Conservation (phyloP, 2,113 vertebrate genomes). For the Plectropomus leopardus region DNA sequence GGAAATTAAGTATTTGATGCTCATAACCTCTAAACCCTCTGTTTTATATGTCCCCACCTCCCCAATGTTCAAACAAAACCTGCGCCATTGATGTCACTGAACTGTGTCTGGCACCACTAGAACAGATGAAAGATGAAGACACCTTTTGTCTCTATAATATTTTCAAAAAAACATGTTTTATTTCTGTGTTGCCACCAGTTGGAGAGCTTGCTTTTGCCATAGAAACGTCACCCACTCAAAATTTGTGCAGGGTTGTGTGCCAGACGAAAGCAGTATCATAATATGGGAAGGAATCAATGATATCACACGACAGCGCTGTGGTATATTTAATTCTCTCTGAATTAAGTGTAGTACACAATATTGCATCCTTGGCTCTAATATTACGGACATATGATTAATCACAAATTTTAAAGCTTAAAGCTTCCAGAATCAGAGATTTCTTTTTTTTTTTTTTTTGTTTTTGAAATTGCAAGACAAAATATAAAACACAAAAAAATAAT, state of each 20-base stretch:
- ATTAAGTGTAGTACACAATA: background rate
- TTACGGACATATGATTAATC: background rate
- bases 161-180: slow-evolving; percentile 10
- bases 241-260: slow-evolving; percentile 66
- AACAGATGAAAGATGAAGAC: background rate
- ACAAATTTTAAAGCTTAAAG: slow-evolving; percentile 1
- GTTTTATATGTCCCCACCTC: no score
- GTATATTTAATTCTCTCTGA: background rate
- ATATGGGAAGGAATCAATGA: background rate
- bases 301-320: background rate
- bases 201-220: slow-evolving; percentile 71
- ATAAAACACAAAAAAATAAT: no score
- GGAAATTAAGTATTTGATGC: no score
- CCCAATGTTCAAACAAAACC: no score
- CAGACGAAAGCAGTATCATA: slow-evolving; percentile 31
- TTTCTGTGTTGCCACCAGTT: slow-evolving; percentile 52
- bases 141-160: slow-evolving; percentile 26
- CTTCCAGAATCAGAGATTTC: background rate
- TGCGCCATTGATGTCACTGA: background rate
- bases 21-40: no score
- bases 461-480: no score
- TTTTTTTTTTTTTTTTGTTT: no score
- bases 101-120: background rate
- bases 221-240: slow-evolving; percentile 81
- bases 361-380: background rate